Conservation (phyloP, 2,113 vertebrate species). For the Abramis brama region DNA sequence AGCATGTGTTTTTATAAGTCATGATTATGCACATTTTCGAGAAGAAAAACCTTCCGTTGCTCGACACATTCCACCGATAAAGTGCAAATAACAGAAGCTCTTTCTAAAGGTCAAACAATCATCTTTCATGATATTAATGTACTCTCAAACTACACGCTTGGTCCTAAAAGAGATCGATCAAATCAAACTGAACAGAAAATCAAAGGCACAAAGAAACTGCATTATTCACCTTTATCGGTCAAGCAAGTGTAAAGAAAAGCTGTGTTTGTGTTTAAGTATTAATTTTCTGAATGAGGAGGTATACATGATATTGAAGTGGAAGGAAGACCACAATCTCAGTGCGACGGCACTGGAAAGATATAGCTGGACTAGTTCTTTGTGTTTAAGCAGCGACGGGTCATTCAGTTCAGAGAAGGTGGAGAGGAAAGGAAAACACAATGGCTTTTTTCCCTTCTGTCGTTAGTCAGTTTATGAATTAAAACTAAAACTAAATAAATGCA, state of each 20-base stretch:
- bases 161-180: background rate
- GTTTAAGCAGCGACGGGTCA: too few relatives aligned
- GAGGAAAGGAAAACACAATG: background rate
- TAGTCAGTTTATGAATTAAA: slow-evolving; percentile 10
- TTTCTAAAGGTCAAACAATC: background rate
- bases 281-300: background rate
- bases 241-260: background rate
- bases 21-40: background rate
- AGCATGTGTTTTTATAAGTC: background rate
- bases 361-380: background rate
- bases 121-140: background rate
- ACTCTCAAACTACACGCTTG: background rate
- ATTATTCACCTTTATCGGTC: too few relatives aligned
- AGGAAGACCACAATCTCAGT: background rate
- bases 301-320: background rate
- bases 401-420: background rate
- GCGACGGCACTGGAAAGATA: background rate
- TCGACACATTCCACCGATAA: background rate
- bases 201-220: slow-evolving; percentile 2
- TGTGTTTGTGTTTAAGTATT: background rate
- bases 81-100: background rate
- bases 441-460: background rate
- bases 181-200: background rate
- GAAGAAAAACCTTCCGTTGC: background rate
- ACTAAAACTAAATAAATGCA: slow-evolving; percentile 4